Conservation (phyloP, 1,140 invertebrate genomes). For the Brachionus angularis region DNA sequence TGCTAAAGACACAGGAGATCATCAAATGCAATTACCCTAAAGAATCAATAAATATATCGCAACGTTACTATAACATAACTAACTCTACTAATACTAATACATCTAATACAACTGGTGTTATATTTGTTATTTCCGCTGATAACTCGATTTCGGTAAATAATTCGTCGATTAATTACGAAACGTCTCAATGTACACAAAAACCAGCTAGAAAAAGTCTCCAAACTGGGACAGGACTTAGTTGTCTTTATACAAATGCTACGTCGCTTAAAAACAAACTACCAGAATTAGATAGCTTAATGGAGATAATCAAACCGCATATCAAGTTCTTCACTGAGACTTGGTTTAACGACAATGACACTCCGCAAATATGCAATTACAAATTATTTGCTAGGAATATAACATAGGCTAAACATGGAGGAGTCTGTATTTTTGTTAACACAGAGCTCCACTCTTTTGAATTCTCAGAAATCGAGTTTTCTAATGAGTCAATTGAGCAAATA, state of each 20-base stretch:
- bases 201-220: too few species aligned
- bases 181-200: too few species aligned
- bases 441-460: not conserved
- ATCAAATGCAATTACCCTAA: too few species aligned
- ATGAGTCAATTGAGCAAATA: not conserved
- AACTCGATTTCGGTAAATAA: too few species aligned
- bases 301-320: not conserved
- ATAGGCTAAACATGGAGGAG: not conserved
- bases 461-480: not conserved
- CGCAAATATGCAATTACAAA: not conserved
- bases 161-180: too few species aligned
- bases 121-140: too few species aligned
- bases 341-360: not conserved
- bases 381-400: not conserved
- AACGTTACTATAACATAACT: too few species aligned
- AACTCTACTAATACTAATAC: too few species aligned
- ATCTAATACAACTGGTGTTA: too few species aligned
- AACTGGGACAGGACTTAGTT: too few species aligned
- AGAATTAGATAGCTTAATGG: not conserved
- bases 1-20: too few species aligned
- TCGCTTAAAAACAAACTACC: not conserved
- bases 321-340: not conserved
- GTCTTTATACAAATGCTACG: not conserved
- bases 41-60: too few species aligned
- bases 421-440: not conserved